These are phyloP conservation scores for Platanista minor DNA, from an alignment of 2,113 vertebrate species.

Conservation along the genomic window DNA sequence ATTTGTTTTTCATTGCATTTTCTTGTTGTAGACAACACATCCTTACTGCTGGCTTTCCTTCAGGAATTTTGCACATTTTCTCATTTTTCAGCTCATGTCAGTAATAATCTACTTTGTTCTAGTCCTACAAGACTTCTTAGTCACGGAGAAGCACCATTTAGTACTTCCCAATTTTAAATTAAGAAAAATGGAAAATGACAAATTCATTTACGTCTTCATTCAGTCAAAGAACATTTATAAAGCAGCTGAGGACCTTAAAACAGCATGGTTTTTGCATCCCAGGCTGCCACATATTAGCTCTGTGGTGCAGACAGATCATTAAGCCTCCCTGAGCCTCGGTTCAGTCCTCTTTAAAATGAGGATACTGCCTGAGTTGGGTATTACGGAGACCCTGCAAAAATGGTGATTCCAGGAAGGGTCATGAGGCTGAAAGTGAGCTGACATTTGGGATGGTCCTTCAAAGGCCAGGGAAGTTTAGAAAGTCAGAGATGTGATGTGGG, in stretches of 20 bases:
- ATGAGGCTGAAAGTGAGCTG: background rate
- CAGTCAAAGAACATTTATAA: conserved; percentile 25
- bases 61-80: background rate
- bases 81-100: conserved; percentile 18
- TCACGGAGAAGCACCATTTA: conserved; percentile 18
- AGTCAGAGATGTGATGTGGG: background rate
- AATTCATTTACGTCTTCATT: conserved; percentile 40
- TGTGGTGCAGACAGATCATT: background rate
- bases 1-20: background rate
- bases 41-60: background rate
- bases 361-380: background rate
- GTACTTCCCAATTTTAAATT: conserved; percentile 33
- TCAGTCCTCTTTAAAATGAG: conserved; percentile 21
- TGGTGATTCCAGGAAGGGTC: background rate
- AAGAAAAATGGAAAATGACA: conserved; percentile 50
- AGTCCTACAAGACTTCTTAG: background rate
- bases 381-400: background rate
- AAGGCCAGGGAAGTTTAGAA: background rate
- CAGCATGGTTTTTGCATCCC: background rate
- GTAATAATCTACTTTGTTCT: background rate
- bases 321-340: background rate
- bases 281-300: background rate
- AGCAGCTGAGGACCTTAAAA: background rate
- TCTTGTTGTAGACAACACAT: background rate
- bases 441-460: background rate